These are phyloP conservation scores for Drosophila micromelanica DNA, from an alignment of 1,140 invertebrate species.

Conservation along the genomic window DNA sequence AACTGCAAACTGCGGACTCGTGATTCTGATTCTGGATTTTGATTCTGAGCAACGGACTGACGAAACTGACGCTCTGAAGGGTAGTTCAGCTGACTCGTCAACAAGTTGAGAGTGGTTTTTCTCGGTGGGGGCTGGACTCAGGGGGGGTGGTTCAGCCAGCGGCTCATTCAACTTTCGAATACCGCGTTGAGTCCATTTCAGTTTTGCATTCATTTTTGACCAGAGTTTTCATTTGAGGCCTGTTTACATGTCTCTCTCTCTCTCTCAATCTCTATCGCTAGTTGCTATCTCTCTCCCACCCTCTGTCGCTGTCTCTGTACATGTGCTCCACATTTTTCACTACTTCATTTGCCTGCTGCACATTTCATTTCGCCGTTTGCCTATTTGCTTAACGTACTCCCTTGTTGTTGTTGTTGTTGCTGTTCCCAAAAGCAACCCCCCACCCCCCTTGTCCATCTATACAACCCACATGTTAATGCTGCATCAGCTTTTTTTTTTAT, in stretches of 20 bases:
- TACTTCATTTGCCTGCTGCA: conserved; percentile 68
- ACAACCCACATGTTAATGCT: conserved; percentile 36
- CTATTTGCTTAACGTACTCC: conserved; percentile 72
- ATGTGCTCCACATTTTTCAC: conserved; percentile 64
- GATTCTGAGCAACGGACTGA: conserved; percentile 59
- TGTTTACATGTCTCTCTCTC: conserved; percentile 15
- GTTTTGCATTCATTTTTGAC: conserved; percentile 50
- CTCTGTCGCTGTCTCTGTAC: conserved; percentile 25
- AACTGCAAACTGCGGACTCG: not conserved
- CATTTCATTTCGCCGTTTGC: conserved; percentile 61
- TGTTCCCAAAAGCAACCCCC: conserved; percentile 3
- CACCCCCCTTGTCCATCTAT: not conserved
- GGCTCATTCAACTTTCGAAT: conserved; percentile 64
- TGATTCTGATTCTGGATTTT: conserved; percentile 43
- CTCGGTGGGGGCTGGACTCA: not conserved
- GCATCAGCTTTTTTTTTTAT: conserved; percentile 44
- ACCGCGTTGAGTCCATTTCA: conserved; percentile 23
- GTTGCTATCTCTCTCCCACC: not conserved
- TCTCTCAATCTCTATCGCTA: conserved; percentile 1
- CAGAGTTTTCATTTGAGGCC: conserved; percentile 65
- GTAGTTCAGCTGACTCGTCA: conserved; percentile 46
- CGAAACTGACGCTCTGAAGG: conserved; percentile 12
- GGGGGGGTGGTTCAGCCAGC: conserved; percentile 23
- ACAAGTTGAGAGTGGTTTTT: conserved; percentile 59
- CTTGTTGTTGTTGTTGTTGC: conserved; percentile 49